Conservation (phyloP, 2,888 invertebrate genomes). For the Drosophila sordidula region DNA sequence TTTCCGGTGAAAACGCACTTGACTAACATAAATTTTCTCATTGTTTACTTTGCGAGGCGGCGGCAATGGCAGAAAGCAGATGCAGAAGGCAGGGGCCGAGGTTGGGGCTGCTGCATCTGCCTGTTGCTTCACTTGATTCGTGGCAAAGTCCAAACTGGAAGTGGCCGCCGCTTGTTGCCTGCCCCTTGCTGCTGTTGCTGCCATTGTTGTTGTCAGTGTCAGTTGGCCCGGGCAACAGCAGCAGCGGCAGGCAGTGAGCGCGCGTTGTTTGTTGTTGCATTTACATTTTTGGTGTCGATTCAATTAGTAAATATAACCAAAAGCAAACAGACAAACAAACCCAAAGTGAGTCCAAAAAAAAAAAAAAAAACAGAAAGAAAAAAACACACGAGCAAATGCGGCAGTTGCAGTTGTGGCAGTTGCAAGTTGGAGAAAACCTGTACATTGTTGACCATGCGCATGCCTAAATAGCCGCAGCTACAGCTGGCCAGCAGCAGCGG, state of each 20-base stretch:
- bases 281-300: conserved; percentile 85
- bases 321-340: conserved; percentile 78
- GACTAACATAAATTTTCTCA: conserved; percentile 80
- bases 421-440: conserved; percentile 70
- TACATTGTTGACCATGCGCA: conserved; percentile 75
- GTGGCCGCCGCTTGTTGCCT: conserved; percentile 37
- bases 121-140: conserved; percentile 45
- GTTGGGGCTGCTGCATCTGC: conserved; percentile 54
- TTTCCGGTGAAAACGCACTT: conserved; percentile 77
- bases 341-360: conserved; percentile 25
- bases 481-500: conserved; percentile 29
- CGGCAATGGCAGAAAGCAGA: conserved; percentile 17
- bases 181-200: conserved; percentile 29
- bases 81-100: conserved; percentile 23
- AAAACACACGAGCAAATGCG: conserved; percentile 58
- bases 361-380: conserved; percentile 11
- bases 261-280: conserved; percentile 79
- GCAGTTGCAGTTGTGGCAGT: conserved; percentile 38
- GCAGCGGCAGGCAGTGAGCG: conserved; percentile 13
- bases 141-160: conserved; percentile 61
- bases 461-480: conserved; percentile 64
- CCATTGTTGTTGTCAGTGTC: conserved; percentile 56
- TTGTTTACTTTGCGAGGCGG: conserved; percentile 66
- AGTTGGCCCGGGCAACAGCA: conserved; percentile 48
- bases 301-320: conserved; percentile 84